phyloP scores from a whole-genome alignment of 2,888 invertebrate species.

The Sphaerophoria taeniata region DNA sequence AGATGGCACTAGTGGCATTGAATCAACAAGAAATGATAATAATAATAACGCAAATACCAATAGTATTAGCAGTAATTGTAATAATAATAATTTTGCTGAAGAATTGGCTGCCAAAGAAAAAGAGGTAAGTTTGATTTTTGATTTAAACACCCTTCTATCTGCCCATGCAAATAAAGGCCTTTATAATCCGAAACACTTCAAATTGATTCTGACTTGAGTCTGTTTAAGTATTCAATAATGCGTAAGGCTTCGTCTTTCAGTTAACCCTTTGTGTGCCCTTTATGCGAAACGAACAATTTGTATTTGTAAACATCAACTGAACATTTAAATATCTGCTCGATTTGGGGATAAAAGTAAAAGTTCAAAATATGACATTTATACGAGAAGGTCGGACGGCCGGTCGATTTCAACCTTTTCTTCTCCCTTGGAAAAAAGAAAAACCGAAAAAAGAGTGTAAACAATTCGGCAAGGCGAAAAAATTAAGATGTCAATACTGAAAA shows the following conservation, averaged over 20 bases:
- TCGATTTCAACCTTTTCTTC: constrained; percentile 23
- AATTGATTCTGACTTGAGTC: constrained; percentile 56
- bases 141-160: background rate
- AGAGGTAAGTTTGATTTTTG: constrained; percentile 88
- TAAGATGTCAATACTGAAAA: constrained; percentile 82
- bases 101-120: constrained; percentile 98
- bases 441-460: constrained; percentile 63
- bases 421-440: background rate
- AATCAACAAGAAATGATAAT: constrained; percentile 76
- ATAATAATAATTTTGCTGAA: constrained; percentile 85
- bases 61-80: constrained; percentile 75
- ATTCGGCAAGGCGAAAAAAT: constrained; percentile 81
- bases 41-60: constrained; percentile 75
- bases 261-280: constrained; percentile 40
- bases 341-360: constrained; percentile 31
- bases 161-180: constrained; percentile 21
- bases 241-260: constrained; percentile 59
- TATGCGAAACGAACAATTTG: constrained; percentile 12
- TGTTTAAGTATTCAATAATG: constrained; percentile 70
- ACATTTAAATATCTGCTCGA: constrained; percentile 29
- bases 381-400: background rate
- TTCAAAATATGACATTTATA: constrained; percentile 67
- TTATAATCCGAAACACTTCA: constrained; percentile 63
- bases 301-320: constrained; percentile 57
- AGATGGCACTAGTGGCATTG: constrained; percentile 31